These are phyloP conservation scores for Thymelicus lineola DNA, from an alignment of 2,888 invertebrate species.

Conservation along the genomic window DNA sequence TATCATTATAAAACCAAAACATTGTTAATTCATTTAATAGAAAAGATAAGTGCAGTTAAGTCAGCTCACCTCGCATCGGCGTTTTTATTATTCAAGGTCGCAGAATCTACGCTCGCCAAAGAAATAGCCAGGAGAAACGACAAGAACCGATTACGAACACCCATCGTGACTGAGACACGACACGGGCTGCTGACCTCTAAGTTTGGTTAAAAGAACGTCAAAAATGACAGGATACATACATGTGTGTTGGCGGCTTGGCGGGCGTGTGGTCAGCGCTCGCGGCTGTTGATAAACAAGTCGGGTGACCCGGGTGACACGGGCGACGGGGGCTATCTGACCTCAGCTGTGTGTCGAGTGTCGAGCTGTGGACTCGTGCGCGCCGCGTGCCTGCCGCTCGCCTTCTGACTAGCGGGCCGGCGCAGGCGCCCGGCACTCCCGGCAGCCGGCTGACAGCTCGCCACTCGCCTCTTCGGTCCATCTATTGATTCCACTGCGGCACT, in stretches of 20 bases:
- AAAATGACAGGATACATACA: conserved; percentile 22
- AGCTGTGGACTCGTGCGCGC: conserved; percentile 29
- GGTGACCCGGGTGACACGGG: too few species aligned
- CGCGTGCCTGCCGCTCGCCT: conserved; percentile 19
- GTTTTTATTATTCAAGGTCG: conserved; percentile 20
- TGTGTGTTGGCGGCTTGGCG: not conserved
- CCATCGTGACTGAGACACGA: conserved; percentile 8
- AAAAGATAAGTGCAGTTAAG: not conserved
- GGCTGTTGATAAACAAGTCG: not conserved
- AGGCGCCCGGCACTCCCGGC: too few species aligned
- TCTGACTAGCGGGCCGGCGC: conserved; percentile 3
- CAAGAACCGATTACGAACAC: not conserved
- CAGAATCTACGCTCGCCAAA: conserved; percentile 16
- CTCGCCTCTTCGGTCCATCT: too few species aligned
- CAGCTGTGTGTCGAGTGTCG: not conserved
- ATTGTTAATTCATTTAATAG: not conserved
- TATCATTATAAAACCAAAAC: conserved; percentile 13
- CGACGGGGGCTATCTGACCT: too few species aligned
- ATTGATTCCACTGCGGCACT: conserved; percentile 7
- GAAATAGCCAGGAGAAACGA: conserved; percentile 1
- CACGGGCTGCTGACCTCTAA: conserved; percentile 11
- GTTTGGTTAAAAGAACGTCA: conserved; percentile 4
- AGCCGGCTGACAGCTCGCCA: too few species aligned
- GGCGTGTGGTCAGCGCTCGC: not conserved
- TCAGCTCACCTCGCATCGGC: conserved; percentile 33